Conservation (phyloP, 2,888 invertebrate species). For the Synergus umbraculus region DNA sequence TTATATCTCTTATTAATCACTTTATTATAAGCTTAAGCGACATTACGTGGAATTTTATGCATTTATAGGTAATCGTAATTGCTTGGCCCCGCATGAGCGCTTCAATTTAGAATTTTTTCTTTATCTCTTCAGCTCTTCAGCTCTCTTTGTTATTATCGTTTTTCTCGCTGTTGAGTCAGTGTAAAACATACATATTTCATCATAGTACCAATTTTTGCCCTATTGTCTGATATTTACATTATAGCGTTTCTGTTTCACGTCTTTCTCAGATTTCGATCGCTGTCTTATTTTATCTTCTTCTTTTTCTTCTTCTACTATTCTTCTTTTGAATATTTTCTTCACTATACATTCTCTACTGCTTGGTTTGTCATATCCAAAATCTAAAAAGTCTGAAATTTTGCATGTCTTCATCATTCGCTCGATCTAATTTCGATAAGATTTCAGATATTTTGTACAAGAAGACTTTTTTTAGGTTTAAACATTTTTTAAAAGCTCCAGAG, state of each 20-base stretch:
- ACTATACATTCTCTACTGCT: conserved; percentile 48
- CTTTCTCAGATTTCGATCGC: conserved; percentile 10
- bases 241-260: conserved; percentile 18
- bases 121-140: conserved; percentile 42
- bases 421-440: conserved; percentile 11
- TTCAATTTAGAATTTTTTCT: conserved; percentile 51
- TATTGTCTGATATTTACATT: conserved; percentile 21
- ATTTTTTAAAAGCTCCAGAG: neutral
- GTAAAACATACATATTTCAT: conserved; percentile 36
- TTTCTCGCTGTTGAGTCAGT: conserved; percentile 60
- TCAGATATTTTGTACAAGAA: neutral
- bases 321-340: neutral
- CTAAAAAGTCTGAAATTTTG: neutral
- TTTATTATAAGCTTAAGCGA: conserved; percentile 51
- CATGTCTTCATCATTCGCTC: conserved; percentile 30
- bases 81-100: conserved; percentile 72
- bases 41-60: conserved; percentile 58
- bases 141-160: conserved; percentile 52
- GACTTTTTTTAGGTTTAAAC: neutral
- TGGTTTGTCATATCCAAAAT: conserved; percentile 40
- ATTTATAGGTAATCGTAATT: conserved; percentile 59
- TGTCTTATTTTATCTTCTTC: conserved; percentile 28
- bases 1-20: conserved; percentile 21
- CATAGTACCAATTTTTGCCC: conserved; percentile 34
- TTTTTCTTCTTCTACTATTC: conserved; percentile 16